A percentile compares a stretch with the other conserved stretches of the same genome.
Conservation (phyloP, 2,113 vertebrate genomes). For the Acinonyx jubatus region DNA sequence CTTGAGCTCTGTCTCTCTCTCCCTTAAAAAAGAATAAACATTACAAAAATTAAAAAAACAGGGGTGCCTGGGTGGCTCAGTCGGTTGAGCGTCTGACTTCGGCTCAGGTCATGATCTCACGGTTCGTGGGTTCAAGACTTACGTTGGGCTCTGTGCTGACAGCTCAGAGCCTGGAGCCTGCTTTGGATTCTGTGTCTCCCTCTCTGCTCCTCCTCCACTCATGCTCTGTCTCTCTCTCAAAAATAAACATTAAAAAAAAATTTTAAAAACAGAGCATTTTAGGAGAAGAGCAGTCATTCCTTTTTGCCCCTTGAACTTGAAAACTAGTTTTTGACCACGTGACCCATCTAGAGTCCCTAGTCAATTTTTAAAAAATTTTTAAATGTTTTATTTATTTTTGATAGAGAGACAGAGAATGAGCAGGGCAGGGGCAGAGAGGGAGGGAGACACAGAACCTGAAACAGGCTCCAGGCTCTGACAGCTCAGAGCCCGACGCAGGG, state of each 20-base stretch:
- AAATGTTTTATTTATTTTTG: no score
- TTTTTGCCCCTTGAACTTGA: slow-evolving; percentile 28
- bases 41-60: no score
- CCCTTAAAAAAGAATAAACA: no score
- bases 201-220: neutral
- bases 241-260: neutral
- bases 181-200: no score
- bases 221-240: neutral
- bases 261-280: neutral
- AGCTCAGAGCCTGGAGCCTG: no score
- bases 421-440: no score
- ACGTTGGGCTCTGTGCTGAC: no score
- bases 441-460: no score
- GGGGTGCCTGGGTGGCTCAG: neutral
- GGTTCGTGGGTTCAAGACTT: neutral
- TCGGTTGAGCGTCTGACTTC: neutral
- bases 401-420: no score
- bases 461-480: no score
- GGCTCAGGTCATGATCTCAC: neutral
- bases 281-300: neutral
- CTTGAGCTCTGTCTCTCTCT: no score
- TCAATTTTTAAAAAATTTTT: neutral
- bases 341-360: neutral
- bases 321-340: slow-evolving; percentile 20
- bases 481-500: no score